Base-by-base conservation (phyloP, 1,140 invertebrate genomes). In the Archivesica marissinica region DNA sequence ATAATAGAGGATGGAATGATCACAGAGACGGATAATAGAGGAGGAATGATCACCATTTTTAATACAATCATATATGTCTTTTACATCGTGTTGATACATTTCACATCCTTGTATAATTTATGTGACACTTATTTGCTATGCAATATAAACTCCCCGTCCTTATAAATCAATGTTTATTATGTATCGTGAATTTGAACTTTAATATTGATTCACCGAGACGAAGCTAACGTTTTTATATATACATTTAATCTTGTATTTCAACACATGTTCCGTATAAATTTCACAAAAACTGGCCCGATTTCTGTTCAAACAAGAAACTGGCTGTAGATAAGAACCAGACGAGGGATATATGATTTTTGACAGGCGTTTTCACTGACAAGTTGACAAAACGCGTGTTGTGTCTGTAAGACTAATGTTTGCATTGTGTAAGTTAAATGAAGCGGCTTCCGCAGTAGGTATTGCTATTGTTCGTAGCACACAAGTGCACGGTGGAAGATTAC, bases 291-390 rank as follows among this genome's bases (percentile, higher is more conserved):
- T 17, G 59, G n/a, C 59, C 15, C 17, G 54, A 64, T 13, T 64
- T 64, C 59, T 64, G 59, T 64, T 64, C 25, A 64, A 64, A 64
- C 59, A 64, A 64, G 59, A 64, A 64, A 35, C 13, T 35, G 59
- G 33, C 59, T 33, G 20, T 17, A 64, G 59, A 64, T 64, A 64
- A 64, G 30, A 3, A 35, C 9, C 59, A 35, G 59, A 35, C 30
- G 59, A 64, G 2, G 38, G 30, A 64, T 64, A 72, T 72, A 33
- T 30, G 25, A 23, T 47, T 72, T 72, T 50, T 72, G 68, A 72
- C 68, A 72, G 68, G 68, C 50, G 68, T 47, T 72, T 47, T 41
- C 25, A 72, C 25, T 72, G 39, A 64, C 59, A 64, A 64, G 38
- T 64, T 64, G 30, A 64, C 59, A 64, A 64, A 64, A 64, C 59